Evolutionary conservation across 2,797 vertebrate species (phyloP).

Genomic region (Hyperoplus lanceolatus): DNA sequence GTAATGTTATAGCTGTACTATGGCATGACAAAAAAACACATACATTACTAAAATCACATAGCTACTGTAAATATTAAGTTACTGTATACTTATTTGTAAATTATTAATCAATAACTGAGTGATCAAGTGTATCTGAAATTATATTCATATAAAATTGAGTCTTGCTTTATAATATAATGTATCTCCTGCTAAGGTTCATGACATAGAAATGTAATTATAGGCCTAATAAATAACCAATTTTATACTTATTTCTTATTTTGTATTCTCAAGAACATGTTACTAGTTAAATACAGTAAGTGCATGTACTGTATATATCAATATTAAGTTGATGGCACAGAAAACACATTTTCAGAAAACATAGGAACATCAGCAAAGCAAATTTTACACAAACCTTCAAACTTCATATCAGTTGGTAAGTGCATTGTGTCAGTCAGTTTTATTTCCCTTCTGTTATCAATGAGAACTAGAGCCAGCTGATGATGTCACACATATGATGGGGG

Average conservation of each 20-base stretch:
- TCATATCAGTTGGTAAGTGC: background rate
- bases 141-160: too few species aligned
- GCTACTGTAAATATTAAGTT: too few species aligned
- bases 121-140: too few species aligned
- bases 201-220: background rate
- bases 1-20: too few species aligned
- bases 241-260: background rate
- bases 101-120: too few species aligned
- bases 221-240: background rate
- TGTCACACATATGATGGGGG: conserved; percentile 57
- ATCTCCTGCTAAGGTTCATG: background rate
- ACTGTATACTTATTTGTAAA: too few species aligned
- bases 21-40: too few species aligned
- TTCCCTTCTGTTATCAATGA: conserved; percentile 30
- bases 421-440: conserved; percentile 17
- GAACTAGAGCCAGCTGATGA: conserved; percentile 49
- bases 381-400: background rate
- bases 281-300: background rate
- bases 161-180: background rate
- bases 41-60: too few species aligned
- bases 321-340: background rate
- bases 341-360: background rate
- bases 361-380: background rate
- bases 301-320: background rate
- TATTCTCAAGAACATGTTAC: background rate